phyloP scores from a whole-genome alignment of 2,888 invertebrate genomes.

The Nemoura dubitans region DNA sequence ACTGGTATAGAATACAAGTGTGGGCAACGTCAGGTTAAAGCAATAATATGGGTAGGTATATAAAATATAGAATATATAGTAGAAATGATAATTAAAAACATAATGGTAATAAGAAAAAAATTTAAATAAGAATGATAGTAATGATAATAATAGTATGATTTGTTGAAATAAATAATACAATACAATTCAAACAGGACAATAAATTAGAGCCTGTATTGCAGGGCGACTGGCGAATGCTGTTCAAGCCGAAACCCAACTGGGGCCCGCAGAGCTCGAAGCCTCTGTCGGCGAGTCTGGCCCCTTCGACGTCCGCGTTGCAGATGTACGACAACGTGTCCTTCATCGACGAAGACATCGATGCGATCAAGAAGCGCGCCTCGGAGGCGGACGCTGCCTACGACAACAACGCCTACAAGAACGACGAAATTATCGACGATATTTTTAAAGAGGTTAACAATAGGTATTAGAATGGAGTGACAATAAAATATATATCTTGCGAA shows the following conservation, averaged over 20 bases:
- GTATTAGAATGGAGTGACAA: too few species aligned
- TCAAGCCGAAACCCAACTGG: background rate
- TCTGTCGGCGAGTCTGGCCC: background rate
- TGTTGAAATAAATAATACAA: background rate
- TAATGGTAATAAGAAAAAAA: too few species aligned
- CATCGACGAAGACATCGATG: background rate
- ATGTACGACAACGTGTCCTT: constrained; percentile 15
- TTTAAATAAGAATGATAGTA: too few species aligned
- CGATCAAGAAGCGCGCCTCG: background rate
- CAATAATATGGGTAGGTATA: too few species aligned
- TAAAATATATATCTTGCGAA: too few species aligned
- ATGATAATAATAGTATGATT: too few species aligned
- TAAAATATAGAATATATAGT: too few species aligned
- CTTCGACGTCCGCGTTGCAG: background rate
- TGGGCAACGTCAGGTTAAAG: too few species aligned
- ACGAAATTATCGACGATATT: constrained; percentile 28
- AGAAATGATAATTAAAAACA: too few species aligned
- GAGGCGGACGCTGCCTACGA: background rate
- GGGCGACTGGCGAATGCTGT: constrained; percentile 17
- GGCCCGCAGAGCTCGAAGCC: background rate
- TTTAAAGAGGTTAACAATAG: constrained; percentile 23
- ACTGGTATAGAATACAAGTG: too few species aligned
- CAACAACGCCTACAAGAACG: constrained; percentile 15
- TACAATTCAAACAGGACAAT: background rate
- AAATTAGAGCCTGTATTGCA: background rate